phyloP scores from a whole-genome alignment of 2,113 vertebrate genomes.

The Ahaetulla prasina region DNA sequence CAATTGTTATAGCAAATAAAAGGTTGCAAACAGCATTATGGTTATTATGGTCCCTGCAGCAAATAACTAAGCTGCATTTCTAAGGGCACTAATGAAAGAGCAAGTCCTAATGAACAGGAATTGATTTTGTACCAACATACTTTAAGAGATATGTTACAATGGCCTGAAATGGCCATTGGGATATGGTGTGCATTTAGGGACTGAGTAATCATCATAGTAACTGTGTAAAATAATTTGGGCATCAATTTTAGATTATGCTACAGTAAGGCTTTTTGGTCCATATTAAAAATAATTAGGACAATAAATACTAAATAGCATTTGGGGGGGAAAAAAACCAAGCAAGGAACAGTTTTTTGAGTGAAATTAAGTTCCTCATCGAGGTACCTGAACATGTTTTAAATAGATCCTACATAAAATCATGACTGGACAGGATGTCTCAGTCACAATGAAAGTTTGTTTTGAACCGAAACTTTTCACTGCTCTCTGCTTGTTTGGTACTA shows the following conservation, averaged over 20 bases:
- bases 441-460: constrained; percentile 19
- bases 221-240: not conserved
- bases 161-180: not conserved
- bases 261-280: not conserved
- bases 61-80: not conserved
- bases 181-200: not conserved
- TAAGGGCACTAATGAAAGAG: not conserved
- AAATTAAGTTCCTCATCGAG: not conserved
- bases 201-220: not conserved
- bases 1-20: not conserved
- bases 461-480: constrained; percentile 25
- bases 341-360: not conserved
- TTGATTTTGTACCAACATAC: not conserved
- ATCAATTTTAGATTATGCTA: not conserved
- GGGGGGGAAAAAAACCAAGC: not conserved
- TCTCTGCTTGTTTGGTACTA: not conserved
- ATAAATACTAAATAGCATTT: not conserved
- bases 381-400: not conserved
- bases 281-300: not conserved
- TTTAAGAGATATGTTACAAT: not conserved
- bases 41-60: not conserved
- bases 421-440: not conserved
- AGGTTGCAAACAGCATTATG: not conserved
- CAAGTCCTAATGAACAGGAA: not conserved
- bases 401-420: not conserved